phyloP scores from a whole-genome alignment of 2,113 vertebrate genomes.

The Hippoglossus stenolepis region DNA sequence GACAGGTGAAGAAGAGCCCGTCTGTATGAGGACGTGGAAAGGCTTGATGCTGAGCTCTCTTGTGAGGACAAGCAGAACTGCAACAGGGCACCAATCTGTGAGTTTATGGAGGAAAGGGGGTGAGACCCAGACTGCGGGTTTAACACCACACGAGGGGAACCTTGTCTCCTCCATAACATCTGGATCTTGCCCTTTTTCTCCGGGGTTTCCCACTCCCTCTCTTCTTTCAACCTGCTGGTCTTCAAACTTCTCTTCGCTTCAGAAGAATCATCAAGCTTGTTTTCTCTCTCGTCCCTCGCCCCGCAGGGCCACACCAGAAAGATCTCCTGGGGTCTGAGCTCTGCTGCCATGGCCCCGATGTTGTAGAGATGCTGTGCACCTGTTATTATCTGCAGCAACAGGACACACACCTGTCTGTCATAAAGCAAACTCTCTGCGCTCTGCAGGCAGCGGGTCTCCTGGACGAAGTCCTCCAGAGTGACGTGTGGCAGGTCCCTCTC shows the following conservation, averaged over 20 bases:
- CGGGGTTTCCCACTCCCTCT: neutral
- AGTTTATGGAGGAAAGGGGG: constrained; percentile 66
- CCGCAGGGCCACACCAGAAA: constrained; percentile 73
- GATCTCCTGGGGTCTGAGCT: constrained; percentile 77
- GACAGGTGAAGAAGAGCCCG: constrained; percentile 72
- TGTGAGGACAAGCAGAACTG: constrained; percentile 69
- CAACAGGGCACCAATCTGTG: constrained; percentile 78
- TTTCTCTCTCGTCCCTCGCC: neutral
- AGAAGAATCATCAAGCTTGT: neutral
- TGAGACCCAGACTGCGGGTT: constrained; percentile 44
- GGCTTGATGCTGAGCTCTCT: constrained; percentile 36
- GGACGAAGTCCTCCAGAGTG: constrained; percentile 83
- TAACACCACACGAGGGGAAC: constrained; percentile 80
- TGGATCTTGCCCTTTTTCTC: constrained; percentile 28
- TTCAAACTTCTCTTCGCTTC: neutral
- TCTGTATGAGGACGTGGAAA: constrained; percentile 64
- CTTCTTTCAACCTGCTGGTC: neutral
- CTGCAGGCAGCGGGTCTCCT: constrained; percentile 48
- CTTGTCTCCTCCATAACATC: constrained; percentile 58
- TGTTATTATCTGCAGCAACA: constrained; percentile 84
- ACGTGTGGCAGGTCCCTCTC: constrained; percentile 81
- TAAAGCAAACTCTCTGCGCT: constrained; percentile 65
- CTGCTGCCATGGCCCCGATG: constrained; percentile 15
- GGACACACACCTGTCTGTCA: constrained; percentile 76
- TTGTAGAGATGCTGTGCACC: constrained; percentile 80